Base-by-base conservation (phyloP, 2,113 vertebrate species). In the Onychorhynchus coronatus region DNA sequence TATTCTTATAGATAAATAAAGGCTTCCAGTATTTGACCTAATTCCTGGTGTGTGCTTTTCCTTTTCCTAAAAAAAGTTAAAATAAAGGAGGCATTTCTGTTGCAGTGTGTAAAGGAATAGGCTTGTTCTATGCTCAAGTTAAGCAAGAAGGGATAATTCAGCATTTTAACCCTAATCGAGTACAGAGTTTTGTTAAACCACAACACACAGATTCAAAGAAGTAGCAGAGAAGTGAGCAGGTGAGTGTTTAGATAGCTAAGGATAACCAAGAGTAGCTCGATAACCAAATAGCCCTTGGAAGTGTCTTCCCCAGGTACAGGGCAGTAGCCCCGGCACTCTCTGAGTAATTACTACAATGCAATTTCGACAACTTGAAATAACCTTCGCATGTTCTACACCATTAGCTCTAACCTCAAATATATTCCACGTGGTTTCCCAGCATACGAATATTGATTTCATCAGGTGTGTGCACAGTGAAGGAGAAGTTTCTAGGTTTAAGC, bases 1-100 rank as follows among this genome's bases (percentile, higher is more conserved):
- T 91, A 92, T 71, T 74, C 65, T 68, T 59, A 78, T 17, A 81
- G 85, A 92, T 77, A 92, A 92, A 86, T 81, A 68, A 89, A 89
- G 44, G 53, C 23, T 87, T 93, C 65, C 41, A 66, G 61, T 71
- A 91, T 52, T 70, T 96, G 85, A 84, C 88, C 85, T 68, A 65
- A 78, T 93, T 96, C 50, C 47, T 91, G 52, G 44, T 59, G 68
- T 35, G 61, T 31, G 13, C 79, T 80, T 84, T 52, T 30, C 20
- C 31, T 63, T 28, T 85, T 71, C 37, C 9, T 53, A 16, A 39
- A 82, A 53, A 53, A 74, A 75, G 25, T 28, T 56, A 47, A n/a
- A 74, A 52, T 4, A 37, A 27, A 83, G 10, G 21, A 73, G 35
- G 24, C 17, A 52, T 82, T 89, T 87, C 53, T 81, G 2, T 56